Percentiles rank a stretch among this genome's conserved stretches.
Evolutionary conservation across 2,113 vertebrate species (phyloP).

Genomic region (Anolis sagrei): DNA sequence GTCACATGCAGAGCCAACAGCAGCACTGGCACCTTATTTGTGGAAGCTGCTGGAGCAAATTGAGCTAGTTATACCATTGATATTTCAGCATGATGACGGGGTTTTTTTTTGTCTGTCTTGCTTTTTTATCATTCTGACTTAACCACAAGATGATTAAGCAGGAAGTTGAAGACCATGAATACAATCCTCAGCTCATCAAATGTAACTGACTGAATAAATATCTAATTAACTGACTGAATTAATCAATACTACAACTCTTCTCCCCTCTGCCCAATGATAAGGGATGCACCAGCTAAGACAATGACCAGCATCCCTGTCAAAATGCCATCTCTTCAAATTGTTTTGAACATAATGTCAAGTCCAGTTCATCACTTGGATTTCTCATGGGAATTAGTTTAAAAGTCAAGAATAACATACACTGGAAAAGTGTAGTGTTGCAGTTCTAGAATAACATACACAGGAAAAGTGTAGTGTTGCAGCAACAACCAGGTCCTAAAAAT

Average conservation of each 20-base stretch:
- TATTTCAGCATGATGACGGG: no score
- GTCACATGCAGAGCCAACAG: no score
- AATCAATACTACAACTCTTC: background rate
- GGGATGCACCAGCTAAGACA: background rate
- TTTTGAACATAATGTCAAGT: background rate
- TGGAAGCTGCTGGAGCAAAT: no score
- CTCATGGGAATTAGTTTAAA: background rate
- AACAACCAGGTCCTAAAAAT: constrained; percentile 40
- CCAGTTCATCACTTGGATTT: background rate
- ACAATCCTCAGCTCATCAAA: background rate
- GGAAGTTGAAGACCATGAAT: background rate
- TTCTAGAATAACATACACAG: no score
- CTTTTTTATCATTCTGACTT: no score
- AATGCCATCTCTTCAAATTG: background rate
- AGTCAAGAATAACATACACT: constrained; percentile 36
- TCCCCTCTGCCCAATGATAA: background rate
- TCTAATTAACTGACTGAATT: background rate
- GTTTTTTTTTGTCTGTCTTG: no score
- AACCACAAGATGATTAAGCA: no score
- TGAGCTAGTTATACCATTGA: no score
- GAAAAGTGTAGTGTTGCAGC: constrained; percentile 32
- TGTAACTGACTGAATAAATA: background rate
- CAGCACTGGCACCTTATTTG: no score
- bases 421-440: constrained; percentile 27
- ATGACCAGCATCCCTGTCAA: background rate